Evolutionary conservation across 2,797 vertebrate species (phyloP).

Genomic region (Liparis tanakae): DNA sequence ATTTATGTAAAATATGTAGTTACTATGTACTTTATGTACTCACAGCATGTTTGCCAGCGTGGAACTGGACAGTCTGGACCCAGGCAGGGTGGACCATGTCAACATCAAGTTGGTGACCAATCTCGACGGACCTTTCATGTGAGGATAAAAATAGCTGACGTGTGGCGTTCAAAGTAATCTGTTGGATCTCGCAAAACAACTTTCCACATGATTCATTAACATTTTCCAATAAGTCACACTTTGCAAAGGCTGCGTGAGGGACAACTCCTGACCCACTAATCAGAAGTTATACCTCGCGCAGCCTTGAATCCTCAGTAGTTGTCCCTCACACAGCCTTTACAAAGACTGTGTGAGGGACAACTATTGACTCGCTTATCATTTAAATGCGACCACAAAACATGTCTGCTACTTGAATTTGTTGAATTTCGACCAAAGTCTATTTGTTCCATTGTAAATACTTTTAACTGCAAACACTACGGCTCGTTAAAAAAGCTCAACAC

Average conservation of each 20-base stretch:
- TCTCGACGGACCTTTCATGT: slow-evolving; percentile 78
- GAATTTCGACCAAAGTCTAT: not conserved
- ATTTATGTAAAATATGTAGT: not conserved
- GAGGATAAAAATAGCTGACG: slow-evolving; percentile 41
- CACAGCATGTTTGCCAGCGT: slow-evolving; percentile 85
- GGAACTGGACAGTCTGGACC: slow-evolving; percentile 80
- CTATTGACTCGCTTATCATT: not conserved
- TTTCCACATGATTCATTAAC: no score
- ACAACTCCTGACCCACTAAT: not conserved
- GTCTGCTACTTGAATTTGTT: not conserved
- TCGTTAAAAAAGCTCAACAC: not conserved
- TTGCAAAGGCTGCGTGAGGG: not conserved
- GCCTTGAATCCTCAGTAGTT: no score
- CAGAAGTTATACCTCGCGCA: no score
- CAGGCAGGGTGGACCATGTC: slow-evolving; percentile 77
- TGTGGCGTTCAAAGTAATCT: not conserved
- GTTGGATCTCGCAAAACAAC: not conserved
- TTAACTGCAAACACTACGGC: not conserved
- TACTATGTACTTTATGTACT: not conserved
- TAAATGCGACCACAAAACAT: not conserved
- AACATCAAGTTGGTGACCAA: slow-evolving; percentile 84
- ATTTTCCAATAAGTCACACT: not conserved
- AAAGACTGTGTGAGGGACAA: no score
- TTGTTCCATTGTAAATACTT: not conserved
- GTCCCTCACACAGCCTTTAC: no score